These are phyloP conservation scores for Melipona beecheii DNA, from an alignment of 2,888 invertebrate species.

Conservation along the genomic window DNA sequence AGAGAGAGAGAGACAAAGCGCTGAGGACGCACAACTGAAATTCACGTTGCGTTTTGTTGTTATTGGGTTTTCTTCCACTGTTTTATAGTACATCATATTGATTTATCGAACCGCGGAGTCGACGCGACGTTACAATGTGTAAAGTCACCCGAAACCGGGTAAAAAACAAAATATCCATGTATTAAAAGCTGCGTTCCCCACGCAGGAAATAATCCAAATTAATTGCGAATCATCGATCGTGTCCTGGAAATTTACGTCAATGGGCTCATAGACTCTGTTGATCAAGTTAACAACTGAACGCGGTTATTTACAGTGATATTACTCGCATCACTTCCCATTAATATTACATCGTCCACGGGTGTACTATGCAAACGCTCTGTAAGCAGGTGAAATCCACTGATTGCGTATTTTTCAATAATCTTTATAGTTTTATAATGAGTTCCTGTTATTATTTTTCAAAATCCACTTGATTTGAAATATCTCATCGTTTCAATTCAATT, in stretches of 20 bases:
- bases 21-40: not conserved
- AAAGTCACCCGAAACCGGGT: constrained; percentile 15
- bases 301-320: constrained; percentile 24
- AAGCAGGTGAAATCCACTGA: not conserved
- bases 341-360: no score
- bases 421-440: not conserved
- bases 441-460: not conserved
- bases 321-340: constrained; percentile 30
- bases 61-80: not conserved
- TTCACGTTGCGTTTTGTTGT: not conserved
- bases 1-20: not conserved
- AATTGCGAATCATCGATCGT: constrained; percentile 38
- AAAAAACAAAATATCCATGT: constrained; percentile 13
- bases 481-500: no score
- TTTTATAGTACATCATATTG: constrained; percentile 29
- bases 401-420: not conserved
- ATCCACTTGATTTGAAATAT: not conserved
- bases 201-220: constrained; percentile 37
- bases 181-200: constrained; percentile 33
- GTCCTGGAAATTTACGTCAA: constrained; percentile 31
- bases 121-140: constrained; percentile 1
- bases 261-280: constrained; percentile 12
- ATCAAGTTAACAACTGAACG: constrained; percentile 13
- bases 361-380: not conserved
- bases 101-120: constrained; percentile 32